Evolutionary conservation across 2,797 vertebrate genomes (phyloP).

Genomic region (Sebastes kiyomatsui): DNA sequence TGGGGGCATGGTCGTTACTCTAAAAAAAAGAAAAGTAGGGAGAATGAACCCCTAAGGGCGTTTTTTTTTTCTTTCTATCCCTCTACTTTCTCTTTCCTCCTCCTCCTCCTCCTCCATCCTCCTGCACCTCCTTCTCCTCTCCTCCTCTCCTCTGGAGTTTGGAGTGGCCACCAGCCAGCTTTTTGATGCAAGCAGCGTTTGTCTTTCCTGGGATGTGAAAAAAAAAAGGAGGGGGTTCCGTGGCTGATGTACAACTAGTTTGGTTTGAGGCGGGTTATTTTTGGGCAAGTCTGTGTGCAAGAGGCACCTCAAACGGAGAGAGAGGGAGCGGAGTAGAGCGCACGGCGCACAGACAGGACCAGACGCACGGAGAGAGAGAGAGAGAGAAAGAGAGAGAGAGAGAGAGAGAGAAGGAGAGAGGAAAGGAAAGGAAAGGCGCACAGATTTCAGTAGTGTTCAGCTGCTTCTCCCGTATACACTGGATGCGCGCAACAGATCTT

Average conservation of each 20-base stretch:
- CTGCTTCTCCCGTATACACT: constrained; percentile 37
- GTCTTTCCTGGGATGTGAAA: constrained; percentile 85
- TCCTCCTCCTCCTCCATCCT: constrained; percentile 19
- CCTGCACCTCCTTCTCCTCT: constrained; percentile 48
- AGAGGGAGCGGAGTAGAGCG: constrained; percentile 63
- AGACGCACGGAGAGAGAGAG: constrained; percentile 52
- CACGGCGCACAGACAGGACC: constrained; percentile 51
- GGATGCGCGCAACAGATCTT: constrained; percentile 70
- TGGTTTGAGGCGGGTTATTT: constrained; percentile 83
- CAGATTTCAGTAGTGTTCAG: constrained; percentile 47
- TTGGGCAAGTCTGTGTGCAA: constrained; percentile 78
- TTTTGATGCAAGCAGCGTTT: constrained; percentile 88
- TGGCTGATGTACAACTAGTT: constrained; percentile 68
- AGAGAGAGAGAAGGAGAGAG: constrained; percentile 38
- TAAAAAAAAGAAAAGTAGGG: constrained; percentile 47
- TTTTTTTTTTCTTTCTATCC: constrained; percentile 28
- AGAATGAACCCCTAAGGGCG: constrained; percentile 74
- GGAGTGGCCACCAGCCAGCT: constrained; percentile 84
- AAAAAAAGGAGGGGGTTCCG: constrained; percentile 67
- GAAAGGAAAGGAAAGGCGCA: constrained; percentile 65
- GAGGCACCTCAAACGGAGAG: constrained; percentile 73
- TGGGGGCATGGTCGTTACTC: constrained; percentile 54
- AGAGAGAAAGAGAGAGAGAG: constrained; percentile 24
- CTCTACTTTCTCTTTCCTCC: constrained; percentile 36
- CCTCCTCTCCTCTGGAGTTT: constrained; percentile 50